A percentile compares a stretch with the other conserved stretches of the same genome.
phyloP scores from a whole-genome alignment of 1,140 invertebrate genomes.

The Megalopta genalis region DNA sequence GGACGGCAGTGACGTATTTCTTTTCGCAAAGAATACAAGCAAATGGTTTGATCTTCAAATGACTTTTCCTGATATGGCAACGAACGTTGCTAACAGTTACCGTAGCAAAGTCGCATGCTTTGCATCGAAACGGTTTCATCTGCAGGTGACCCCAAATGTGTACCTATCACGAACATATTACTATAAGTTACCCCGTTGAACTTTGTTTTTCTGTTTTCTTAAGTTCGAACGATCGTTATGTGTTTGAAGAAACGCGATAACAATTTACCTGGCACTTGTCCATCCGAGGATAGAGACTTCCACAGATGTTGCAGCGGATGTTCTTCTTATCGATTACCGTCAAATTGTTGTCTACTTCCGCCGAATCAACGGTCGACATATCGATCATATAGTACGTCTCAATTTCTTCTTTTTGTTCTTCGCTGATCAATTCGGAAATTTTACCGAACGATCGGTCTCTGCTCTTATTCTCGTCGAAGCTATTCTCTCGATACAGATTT shows the following conservation, averaged over 20 bases:
- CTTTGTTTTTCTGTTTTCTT: too few relatives aligned
- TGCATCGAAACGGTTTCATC: slow-evolving; percentile 75
- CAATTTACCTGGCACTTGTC: slow-evolving; percentile 67
- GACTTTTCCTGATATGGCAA: slow-evolving; percentile 70
- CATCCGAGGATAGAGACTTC: slow-evolving; percentile 56
- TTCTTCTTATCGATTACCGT: slow-evolving; percentile 56
- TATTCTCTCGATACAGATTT: neutral
- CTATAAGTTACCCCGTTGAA: too few relatives aligned
- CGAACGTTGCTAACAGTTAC: slow-evolving; percentile 70
- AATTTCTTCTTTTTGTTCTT: slow-evolving; percentile 65
- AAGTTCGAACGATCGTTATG: too few relatives aligned
- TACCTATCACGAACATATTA: slow-evolving; percentile 42
- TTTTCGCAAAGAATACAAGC: slow-evolving; percentile 64
- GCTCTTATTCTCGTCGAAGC: neutral
- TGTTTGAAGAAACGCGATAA: too few relatives aligned
- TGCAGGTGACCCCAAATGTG: slow-evolving; percentile 72
- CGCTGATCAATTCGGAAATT: slow-evolving; percentile 67
- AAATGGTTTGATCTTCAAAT: slow-evolving; percentile 71
- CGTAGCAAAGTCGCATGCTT: slow-evolving; percentile 77
- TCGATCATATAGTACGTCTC: slow-evolving; percentile 63
- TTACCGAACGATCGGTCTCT: slow-evolving; percentile 52
- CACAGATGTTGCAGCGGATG: slow-evolving; percentile 66
- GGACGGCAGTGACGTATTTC: slow-evolving; percentile 56
- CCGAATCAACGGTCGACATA: slow-evolving; percentile 60
- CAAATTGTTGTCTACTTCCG: slow-evolving; percentile 56